phyloP scores from a whole-genome alignment of 2,888 invertebrate genomes.

The Spicauda simplicius region DNA sequence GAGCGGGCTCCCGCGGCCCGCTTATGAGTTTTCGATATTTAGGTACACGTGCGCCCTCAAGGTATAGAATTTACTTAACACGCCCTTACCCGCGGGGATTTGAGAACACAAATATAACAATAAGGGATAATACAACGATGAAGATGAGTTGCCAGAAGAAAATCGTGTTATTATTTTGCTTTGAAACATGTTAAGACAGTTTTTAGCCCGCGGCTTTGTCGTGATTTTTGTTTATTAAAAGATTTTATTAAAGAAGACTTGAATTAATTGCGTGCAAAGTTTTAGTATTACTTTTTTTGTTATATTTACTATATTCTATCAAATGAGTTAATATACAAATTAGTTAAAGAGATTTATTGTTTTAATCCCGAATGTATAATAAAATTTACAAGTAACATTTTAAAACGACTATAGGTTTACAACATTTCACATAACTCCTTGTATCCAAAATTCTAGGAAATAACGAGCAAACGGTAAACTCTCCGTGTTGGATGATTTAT shows the following conservation, averaged over 20 bases:
- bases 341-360: no score
- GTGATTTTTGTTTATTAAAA: background rate
- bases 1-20: background rate
- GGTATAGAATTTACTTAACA: conserved; percentile 1
- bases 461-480: no score
- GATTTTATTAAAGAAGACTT: background rate
- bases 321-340: no score
- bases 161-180: background rate
- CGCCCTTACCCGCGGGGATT: background rate
- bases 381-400: no score
- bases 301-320: no score
- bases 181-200: background rate
- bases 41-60: conserved; percentile 4
- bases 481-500: no score
- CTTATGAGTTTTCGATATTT: conserved; percentile 7
- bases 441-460: no score
- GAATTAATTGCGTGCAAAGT: background rate
- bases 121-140: background rate
- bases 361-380: no score
- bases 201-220: background rate
- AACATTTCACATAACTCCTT: no score
- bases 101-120: background rate
- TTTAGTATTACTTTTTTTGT: no score
- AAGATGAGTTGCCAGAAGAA: background rate
- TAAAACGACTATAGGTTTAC: no score